These are phyloP conservation scores for Drosophila sp. DNA, from an alignment of 1,140 invertebrate species.

Conservation along the genomic window DNA sequence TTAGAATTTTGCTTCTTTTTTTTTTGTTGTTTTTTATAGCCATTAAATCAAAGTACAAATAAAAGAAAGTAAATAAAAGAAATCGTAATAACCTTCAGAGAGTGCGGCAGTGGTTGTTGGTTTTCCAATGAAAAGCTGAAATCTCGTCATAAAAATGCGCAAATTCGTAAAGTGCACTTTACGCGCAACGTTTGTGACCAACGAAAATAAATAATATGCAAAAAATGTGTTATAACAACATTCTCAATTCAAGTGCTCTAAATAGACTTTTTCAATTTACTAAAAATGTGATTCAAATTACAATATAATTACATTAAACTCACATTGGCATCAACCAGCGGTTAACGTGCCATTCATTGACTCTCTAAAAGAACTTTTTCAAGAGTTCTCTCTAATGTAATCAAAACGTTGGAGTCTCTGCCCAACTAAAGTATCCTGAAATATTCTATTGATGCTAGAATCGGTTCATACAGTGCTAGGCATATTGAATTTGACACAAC, in stretches of 20 bases:
- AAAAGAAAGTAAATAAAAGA: slow-evolving; percentile 76
- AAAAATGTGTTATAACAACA: not conserved
- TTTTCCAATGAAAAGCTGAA: slow-evolving; percentile 65
- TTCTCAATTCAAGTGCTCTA: not conserved
- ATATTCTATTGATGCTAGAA: too few species aligned
- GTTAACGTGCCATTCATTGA: too few species aligned
- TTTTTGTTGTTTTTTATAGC: slow-evolving; percentile 56
- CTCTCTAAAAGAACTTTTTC: too few species aligned
- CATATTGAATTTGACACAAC: too few species aligned
- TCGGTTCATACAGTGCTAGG: too few species aligned
- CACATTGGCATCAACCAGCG: too few species aligned
- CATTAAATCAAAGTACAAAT: slow-evolving; percentile 79
- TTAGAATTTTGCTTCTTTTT: slow-evolving; percentile 27
- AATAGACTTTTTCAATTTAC: too few species aligned
- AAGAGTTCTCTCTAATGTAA: too few species aligned
- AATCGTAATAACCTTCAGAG: slow-evolving; percentile 64
- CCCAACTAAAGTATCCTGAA: too few species aligned
- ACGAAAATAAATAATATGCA: slow-evolving; percentile 20
- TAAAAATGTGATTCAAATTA: too few species aligned
- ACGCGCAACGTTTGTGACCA: slow-evolving; percentile 56
- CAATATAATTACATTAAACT: too few species aligned
- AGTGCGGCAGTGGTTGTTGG: slow-evolving; percentile 34
- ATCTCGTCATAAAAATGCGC: slow-evolving; percentile 77
- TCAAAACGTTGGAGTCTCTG: too few species aligned
- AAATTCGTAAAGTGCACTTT: slow-evolving; percentile 78